Percentiles rank a stretch among this genome's conserved stretches.
Evolutionary conservation across 2,888 invertebrate species (phyloP).

Genomic region (Pogonocherus hispidulus): DNA sequence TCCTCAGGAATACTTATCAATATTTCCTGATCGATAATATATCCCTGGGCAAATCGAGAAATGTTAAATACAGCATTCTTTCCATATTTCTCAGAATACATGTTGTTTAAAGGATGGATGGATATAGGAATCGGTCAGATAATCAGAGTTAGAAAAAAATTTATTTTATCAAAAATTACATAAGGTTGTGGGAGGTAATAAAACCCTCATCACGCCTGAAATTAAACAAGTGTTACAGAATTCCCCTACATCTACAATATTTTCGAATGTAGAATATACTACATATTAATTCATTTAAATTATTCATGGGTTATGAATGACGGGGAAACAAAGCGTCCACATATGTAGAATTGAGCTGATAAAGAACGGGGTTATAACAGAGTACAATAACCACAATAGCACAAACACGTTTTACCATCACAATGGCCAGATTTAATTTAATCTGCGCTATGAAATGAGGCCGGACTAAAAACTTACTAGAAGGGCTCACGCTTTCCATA

Average conservation of each 20-base stretch:
- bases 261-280: background rate
- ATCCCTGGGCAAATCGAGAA: too few relatives aligned
- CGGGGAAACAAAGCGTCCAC: conserved; percentile 59
- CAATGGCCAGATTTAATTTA: conserved; percentile 67
- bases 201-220: too few relatives aligned
- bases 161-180: too few relatives aligned
- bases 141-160: too few relatives aligned
- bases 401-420: conserved; percentile 66
- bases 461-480: conserved; percentile 50
- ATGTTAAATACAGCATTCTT: too few relatives aligned
- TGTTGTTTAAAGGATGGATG: too few relatives aligned
- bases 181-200: too few relatives aligned
- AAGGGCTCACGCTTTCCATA: conserved; percentile 53
- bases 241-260: conserved; percentile 2
- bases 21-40: too few relatives aligned
- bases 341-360: conserved; percentile 64
- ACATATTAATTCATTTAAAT: conserved; percentile 20
- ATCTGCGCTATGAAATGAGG: conserved; percentile 60
- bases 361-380: conserved; percentile 64
- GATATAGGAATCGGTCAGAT: too few relatives aligned
- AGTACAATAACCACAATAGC: conserved; percentile 64
- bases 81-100: too few relatives aligned
- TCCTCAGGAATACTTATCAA: too few relatives aligned
- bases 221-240: background rate
- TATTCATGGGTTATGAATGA: conserved; percentile 21